Base-by-base conservation (phyloP, 1,140 invertebrate genomes). In the Nebria ingens region DNA sequence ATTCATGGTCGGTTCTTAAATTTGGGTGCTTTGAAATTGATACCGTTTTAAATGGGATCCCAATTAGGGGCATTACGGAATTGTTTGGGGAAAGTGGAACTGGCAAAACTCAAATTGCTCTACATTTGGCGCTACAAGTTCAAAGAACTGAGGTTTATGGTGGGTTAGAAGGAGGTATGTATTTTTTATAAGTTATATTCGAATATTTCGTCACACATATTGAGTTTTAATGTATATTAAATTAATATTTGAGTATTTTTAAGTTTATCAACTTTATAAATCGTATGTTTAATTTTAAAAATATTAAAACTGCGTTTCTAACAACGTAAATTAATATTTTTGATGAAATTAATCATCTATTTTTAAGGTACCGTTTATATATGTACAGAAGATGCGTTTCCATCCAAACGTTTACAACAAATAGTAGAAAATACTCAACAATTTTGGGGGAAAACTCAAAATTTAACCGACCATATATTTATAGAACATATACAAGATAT, bases 401-500 rank as follows among this genome's bases (percentile, higher is more conserved):
- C 40, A 11, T 45, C 40, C 15, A 45, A 45, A 45, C 9, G 40
- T 12, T 17, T 45, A 45, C 9, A 45, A 45, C 6, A 45, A 45
- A 12, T 45, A 45, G 4, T 45, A 12, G 40, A 45, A 45, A 4
- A n/a, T n/a, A n/a, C n/a, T n/a, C n/a, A n/a, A n/a, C n/a, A n/a
- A n/a, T n/a, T n/a, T n/a, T n/a, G n/a, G n/a, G n/a, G n/a, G n/a
- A n/a, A n/a, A n/a, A n/a, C n/a, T n/a, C n/a, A n/a, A n/a, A 34
- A 45, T 11, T 11, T 45, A 12, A 12, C 40, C 15, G 40, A 45
- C 17, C 9, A 6, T 17, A 45, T 45, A 4, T 45, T 11, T 45
- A 4, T 45, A 17, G 40, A 45, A 45, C 40, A 45, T 12, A 45
- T 45, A 12, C 40, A 45, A 45, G 40, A 45, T 12, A 45, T 45